Base-by-base conservation (phyloP, 2,113 vertebrate genomes). In the Psilopsiagon aymara region DNA sequence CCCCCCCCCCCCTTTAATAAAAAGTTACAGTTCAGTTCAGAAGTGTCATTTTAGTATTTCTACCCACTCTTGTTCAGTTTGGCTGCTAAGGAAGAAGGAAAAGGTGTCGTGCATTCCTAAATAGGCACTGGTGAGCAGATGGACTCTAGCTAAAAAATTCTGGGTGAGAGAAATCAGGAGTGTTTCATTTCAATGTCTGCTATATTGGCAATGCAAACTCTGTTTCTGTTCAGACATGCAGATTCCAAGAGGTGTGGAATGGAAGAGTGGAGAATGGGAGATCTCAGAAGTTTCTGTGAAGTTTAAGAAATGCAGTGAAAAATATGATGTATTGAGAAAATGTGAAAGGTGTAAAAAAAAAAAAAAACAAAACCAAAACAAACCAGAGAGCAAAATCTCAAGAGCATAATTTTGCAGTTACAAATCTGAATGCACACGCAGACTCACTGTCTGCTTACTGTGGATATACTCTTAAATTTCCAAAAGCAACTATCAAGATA, bases 101-200 rank as follows among this genome's bases (percentile, higher is more conserved):
- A 95, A 95, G 96, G 97, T 97, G 97, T 89, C 93, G 62, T 86
- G 94, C 94, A 96, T 97, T 95, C 82, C 78, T 94, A 97, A 95
- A 96, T 86, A 97, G 93, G 82, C 94, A 82, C 83, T 79, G 90
- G 81, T 92, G 94, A 96, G 96, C 95, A 97, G 95, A 97, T 95
- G 96, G 96, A 96, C 95, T 95, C 62, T 44, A 96, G 90, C 71
- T 95, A 92, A 97, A 96, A 97, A 92, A 91, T 96, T 90, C 81
- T 88, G 95, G 66, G 94, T 94, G 95, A 95, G 81, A 95, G 93
- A 97, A 97, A 97, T 95, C 78, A 88, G 37, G 92, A 96, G 89
- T 93, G 90, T 95, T 97, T 96, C 77, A 93, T 97, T 94, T 95
- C 91, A 53, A 95, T 93, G 88, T 91, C 92, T 96, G 82, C 75